Base-by-base conservation (phyloP, 1,140 invertebrate species). In the Eriosoma lanigerum region DNA sequence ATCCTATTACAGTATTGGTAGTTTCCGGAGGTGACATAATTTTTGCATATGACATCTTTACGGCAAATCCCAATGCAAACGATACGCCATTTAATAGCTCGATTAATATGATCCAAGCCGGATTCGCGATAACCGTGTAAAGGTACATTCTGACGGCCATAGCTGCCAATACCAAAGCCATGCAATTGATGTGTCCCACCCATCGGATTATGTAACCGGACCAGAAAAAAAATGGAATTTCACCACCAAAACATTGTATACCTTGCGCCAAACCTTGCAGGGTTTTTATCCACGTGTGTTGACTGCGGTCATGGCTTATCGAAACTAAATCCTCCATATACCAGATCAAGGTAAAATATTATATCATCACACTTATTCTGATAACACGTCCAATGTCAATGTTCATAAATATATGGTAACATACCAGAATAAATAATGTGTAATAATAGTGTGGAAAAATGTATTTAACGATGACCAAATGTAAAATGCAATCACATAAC, bases 21-120 rank as follows among this genome's bases (percentile, higher is more conserved):
- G 92, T 93, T 12, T 94, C 95, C 1, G 90, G 88, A 15, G 94
- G 94, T 9, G 94, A 91, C 1, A 95, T 90, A 82, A 92, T 90
- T 84, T 91, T 94, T 1, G 94, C 94, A 86, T 96, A 97, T 0
- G 93, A 93, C 13, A 94, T 91, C 91, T 96, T 95, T 9, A 94
- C 91, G 0, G 94, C 90, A 87, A 94, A 97, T 84, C 94, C 94
- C 81, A 97, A 87, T 13, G 95, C 95, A 84, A 94, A 94, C 0
- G 95, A 94, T 8, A 96, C 86, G 17, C 95, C 94, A 86, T 97
- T 94, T 12, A 94, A 86, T 76, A 95, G 85, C 86, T 97, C 96
- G 32, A 97, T 90, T 1, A 94, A 90, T 81, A 98, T 86, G 70
- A 93, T 90, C 85, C 89, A 90, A 94, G 94, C 96, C 0, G 93